Base-by-base conservation (phyloP, 2,113 vertebrate genomes). In the Chionodraco myersi region DNA sequence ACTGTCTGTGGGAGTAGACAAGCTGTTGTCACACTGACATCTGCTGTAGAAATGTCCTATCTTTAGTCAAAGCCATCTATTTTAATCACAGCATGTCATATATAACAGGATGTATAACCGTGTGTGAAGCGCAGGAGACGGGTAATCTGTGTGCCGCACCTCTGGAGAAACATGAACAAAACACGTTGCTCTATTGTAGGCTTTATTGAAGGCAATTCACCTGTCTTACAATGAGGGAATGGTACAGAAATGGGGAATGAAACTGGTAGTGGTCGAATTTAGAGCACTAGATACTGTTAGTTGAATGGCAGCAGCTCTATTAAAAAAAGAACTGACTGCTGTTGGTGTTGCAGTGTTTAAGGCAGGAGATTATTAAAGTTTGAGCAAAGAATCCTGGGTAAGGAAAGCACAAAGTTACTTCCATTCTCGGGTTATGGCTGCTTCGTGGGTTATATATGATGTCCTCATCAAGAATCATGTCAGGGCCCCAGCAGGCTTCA, bases 61-160 rank as follows among this genome's bases (percentile, higher is more conserved):
- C 75, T 58, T 10, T 41, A 12, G 71, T 71, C 75, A 79, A 68
- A 86, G 58, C 47, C 73, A 75, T 89, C 54, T 72, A 72, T 85
- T 90, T 53, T 82, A 83, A 79, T 87, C 61, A 48, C 72, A 66
- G 63, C 61, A 13, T 72, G 77, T 70, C 77, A 67, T 72, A 74
- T 53, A 11, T 14, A 53, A 66, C 61, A 81, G 68, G 64, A 70
- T 83, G 72, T 78, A 72, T 79, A 77, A 70, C 16, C 9, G 10
- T 11, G 49, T 68, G 48, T 44, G 36, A 76, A 54, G 60, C 0
- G 34, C 60, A 21, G 10, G 67, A 58, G 56, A 69, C 5, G 26
- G 4, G 30, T 64, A 60, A 54, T 73, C 53, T 18, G 6, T 48
- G 18, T 12, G 56, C 34, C 8, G 59, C 52, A 41, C 61, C 13